phyloP scores from a whole-genome alignment of 2,113 vertebrate genomes.

The Arvicanthis niloticus region DNA sequence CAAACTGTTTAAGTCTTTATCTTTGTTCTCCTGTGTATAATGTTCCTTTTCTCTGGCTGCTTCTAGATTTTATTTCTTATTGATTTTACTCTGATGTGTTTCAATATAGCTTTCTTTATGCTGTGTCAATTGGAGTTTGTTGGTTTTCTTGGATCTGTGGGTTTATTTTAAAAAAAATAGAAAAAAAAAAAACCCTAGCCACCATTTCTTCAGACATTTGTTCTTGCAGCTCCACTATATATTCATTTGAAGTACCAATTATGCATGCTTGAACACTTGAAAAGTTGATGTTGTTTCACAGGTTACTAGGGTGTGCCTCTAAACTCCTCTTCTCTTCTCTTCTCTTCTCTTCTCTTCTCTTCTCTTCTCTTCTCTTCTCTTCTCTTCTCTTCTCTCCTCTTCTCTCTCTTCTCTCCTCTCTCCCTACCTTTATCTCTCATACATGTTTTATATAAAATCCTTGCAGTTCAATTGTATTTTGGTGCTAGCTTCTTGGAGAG shows the following conservation, averaged over 20 bases:
- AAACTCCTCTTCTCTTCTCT: neutral
- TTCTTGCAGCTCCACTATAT: neutral
- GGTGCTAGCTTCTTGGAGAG: slow-evolving; percentile 1
- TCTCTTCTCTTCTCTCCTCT: neutral
- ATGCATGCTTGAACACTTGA: neutral
- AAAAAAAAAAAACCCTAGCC: neutral
- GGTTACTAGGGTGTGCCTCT: too few species aligned
- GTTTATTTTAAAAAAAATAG: neutral
- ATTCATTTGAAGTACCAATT: neutral
- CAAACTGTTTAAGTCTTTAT: neutral
- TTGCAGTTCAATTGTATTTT: neutral
- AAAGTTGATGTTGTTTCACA: neutral
- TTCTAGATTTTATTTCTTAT: slow-evolving; percentile 1
- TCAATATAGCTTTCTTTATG: neutral
- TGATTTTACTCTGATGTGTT: neutral
- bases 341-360: neutral
- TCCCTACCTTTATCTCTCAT: neutral
- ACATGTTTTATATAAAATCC: neutral
- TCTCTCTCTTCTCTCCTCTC: neutral
- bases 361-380: neutral
- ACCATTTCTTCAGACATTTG: neutral
- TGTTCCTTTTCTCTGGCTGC: neutral
- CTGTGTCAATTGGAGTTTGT: neutral
- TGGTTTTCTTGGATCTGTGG: neutral
- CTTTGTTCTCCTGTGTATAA: neutral